phyloP scores from a whole-genome alignment of 2,113 vertebrate species.

The Eudyptes chrysolophus region DNA sequence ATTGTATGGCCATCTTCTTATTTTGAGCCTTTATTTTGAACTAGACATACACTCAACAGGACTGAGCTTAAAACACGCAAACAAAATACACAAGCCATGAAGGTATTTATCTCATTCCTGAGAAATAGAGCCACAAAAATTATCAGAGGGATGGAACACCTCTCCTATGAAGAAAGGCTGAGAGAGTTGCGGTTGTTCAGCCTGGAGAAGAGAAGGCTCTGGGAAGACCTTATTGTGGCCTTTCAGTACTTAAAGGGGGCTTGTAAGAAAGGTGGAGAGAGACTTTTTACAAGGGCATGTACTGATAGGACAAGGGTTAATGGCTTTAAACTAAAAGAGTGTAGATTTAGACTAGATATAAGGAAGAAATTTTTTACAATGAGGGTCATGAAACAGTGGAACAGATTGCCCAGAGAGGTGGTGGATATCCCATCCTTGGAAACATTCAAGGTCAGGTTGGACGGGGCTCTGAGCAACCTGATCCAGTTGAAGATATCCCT shows the following conservation, averaged over 20 bases:
- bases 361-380: not conserved
- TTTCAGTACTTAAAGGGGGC: not conserved
- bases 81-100: not conserved
- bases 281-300: not conserved
- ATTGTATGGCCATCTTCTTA: not conserved
- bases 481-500: not conserved
- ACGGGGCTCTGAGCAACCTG: not conserved
- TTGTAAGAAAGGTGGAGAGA: not conserved
- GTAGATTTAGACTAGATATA: not conserved
- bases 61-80: not conserved
- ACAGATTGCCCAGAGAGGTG: not conserved
- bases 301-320: not conserved
- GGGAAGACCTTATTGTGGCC: rapidly evolving
- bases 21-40: not conserved
- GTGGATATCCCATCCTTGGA: not conserved
- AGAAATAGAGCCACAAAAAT: not conserved
- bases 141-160: not conserved
- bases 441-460: not conserved
- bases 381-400: not conserved
- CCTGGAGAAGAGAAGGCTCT: not conserved
- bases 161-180: not conserved
- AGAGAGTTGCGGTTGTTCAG: not conserved
- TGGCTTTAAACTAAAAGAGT: not conserved
- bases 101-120: not conserved
- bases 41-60: not conserved